Evolutionary conservation across 2,113 vertebrate genomes (phyloP), one percentile per base, ranked within the genome.

Genomic region (Hyla sarda): DNA sequence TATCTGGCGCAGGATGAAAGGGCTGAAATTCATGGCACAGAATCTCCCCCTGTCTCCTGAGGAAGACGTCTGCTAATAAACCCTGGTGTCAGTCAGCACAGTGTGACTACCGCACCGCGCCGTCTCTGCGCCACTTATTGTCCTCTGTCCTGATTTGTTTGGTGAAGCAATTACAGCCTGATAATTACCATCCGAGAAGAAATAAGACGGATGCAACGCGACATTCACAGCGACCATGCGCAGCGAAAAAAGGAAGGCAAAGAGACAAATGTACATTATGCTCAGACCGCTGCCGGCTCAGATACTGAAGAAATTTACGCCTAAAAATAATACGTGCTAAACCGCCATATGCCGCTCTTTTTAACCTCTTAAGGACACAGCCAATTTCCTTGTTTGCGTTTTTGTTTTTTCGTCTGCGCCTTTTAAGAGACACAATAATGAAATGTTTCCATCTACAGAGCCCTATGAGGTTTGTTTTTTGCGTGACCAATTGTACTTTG

Each of bases 161-260:
- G 54, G 52, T 56, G 60, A 80, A 56, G 32, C 78, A 80, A 80
- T 80, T 80, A 80, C 34, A 1, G 28, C 54, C 41, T 17, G 9
- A 60, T 80, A 80, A 80, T 80, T 80, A 80, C 52, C 56, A 37
- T 80, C 78, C 56, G 50, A 60, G 13, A 56, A 34, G 78, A 80
- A 80, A 80, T 60, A 80, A 45, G 6, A 62, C 52, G 34, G 75
- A 54, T 6, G 37, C 10, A 47, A 41, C 13, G 71, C 71, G 9
- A 73, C 13, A 45, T 10, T 19, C n/a, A 14, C 12, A 13, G 23
- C 8, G 41, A 54, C 41, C 1, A 1, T 32, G 48, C 19, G 13
- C 17, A 32, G 28, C 50, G 21, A 34, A 28, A 34, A 56, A 13
- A 54, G 21, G 75, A 52, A 54, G 9, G 34, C 48, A 30, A 13